Conservation (phyloP, 2,888 invertebrate genomes). For the Automeris io region DNA sequence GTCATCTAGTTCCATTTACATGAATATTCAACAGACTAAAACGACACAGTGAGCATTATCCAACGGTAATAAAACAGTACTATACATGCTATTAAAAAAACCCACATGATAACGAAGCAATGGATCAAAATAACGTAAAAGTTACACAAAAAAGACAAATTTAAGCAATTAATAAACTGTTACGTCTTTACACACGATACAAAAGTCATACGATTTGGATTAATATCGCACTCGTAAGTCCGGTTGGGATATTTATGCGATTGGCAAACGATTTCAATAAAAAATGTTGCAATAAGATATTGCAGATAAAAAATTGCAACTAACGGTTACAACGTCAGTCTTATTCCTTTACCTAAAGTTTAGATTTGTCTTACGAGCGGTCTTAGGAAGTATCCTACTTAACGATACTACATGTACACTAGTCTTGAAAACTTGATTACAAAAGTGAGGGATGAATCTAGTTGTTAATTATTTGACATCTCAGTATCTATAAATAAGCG, state of each 20-base stretch:
- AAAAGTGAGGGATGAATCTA: no score
- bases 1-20: no score
- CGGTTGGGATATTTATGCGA: background rate
- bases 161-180: slow-evolving; percentile 31
- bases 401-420: no score
- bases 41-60: slow-evolving; percentile 44
- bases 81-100: slow-evolving; percentile 73
- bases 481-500: no score
- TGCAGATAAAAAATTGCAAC: no score
- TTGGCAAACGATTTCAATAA: background rate
- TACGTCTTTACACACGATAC: slow-evolving; percentile 26
- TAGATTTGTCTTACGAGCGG: no score
- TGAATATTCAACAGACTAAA: slow-evolving; percentile 11
- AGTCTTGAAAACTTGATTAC: no score
- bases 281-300: no score
- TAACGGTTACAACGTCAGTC: no score
- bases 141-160: slow-evolving; percentile 34
- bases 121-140: slow-evolving; percentile 33
- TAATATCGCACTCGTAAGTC: background rate
- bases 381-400: no score
- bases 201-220: background rate
- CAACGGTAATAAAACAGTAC: slow-evolving; percentile 29
- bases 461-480: no score
- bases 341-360: no score
- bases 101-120: slow-evolving; percentile 71